Evolutionary conservation across 2,797 vertebrate genomes (phyloP), one percentile per base, ranked within the genome.

Genomic region (Eulemur coronatus): DNA sequence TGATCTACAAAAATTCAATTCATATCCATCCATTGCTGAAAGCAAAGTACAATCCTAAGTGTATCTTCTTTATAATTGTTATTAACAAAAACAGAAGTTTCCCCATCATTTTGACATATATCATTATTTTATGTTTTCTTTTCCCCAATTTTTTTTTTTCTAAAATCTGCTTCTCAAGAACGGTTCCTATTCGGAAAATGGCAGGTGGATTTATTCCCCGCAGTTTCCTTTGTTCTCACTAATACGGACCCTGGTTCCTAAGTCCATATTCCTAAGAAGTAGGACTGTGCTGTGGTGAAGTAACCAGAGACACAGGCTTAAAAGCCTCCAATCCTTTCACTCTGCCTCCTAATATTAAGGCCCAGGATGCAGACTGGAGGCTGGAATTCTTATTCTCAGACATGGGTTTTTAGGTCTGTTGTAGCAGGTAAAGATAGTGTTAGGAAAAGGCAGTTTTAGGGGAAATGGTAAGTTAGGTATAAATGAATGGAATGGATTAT

Each of bases 71-170:
- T 11, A 24, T 17, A 82, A 38, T 50, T 59, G 5, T 94, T 95
- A 76, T 38, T 82, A 88, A 94, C 11, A 67, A 94, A 96, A 92
- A 91, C 76, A 94, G 59, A 76, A 55, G 35, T 98, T 98, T 96
- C 92, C 82, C 63, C 78, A 80, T 81, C 84, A 28, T 84, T 90
- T 84, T 84, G 80, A 52, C 5, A 9, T 24, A 38, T n/a, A 12
- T 33, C 22, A 9, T 72, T 75, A 69, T 82, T 94, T 84, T 59
- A 69, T 76, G 67, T 86, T 93, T 82, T 7, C 15, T 79, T 76
- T 48, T 2, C 26, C 17, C 18, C 26, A 20, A 13, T 43, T 50
- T 84, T 82, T 38, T 84, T 82, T 50, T 93, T 79, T 82, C 46
- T 13, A 43, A 65, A 70, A 28, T 28, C 52, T 63, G 33, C 28